Evolutionary conservation across 2,888 invertebrate genomes (phyloP).

Genomic region (Argyresthia goedartella): DNA sequence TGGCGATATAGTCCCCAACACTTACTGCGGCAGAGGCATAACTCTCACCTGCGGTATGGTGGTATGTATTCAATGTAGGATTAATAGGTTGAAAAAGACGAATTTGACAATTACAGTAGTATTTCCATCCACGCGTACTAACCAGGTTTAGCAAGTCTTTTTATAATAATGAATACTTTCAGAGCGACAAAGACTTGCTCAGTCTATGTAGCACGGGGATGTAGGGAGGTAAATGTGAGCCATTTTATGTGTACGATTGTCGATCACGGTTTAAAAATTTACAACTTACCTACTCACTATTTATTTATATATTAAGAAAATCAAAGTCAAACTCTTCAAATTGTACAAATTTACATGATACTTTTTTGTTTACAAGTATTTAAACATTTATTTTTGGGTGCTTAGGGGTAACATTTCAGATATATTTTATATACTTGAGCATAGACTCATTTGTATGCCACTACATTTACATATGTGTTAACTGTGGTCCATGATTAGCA

Average conservation of each 20-base stretch:
- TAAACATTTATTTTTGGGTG: constrained; percentile 25
- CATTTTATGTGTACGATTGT: constrained; percentile 60
- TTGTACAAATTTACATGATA: constrained; percentile 7
- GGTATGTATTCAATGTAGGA: constrained; percentile 81
- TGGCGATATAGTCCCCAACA: constrained; percentile 99
- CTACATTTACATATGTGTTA: constrained; percentile 12
- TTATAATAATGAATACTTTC: neutral
- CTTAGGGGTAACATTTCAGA: constrained; percentile 9
- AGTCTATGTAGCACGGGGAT: constrained; percentile 30
- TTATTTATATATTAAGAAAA: constrained; percentile 28
- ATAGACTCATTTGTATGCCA: constrained; percentile 14
- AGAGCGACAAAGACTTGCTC: constrained; percentile 29
- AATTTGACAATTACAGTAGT: constrained; percentile 4
- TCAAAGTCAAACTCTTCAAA: constrained; percentile 69
- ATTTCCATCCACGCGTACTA: constrained; percentile 12
- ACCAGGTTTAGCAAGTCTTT: constrained; percentile 42
- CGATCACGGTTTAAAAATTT: constrained; percentile 27
- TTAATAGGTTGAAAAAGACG: constrained; percentile 6
- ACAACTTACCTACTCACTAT: constrained; percentile 13
- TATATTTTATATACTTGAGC: neutral
- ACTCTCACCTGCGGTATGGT: constrained; percentile 99
- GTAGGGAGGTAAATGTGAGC: constrained; percentile 66
- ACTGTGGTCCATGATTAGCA: constrained; percentile 13
- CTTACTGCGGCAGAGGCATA: constrained; percentile 99
- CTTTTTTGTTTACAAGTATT: constrained; percentile 4